These are phyloP conservation scores for Myiothlypis coronata DNA, from an alignment of 2,797 vertebrate species.

Conservation along the genomic window DNA sequence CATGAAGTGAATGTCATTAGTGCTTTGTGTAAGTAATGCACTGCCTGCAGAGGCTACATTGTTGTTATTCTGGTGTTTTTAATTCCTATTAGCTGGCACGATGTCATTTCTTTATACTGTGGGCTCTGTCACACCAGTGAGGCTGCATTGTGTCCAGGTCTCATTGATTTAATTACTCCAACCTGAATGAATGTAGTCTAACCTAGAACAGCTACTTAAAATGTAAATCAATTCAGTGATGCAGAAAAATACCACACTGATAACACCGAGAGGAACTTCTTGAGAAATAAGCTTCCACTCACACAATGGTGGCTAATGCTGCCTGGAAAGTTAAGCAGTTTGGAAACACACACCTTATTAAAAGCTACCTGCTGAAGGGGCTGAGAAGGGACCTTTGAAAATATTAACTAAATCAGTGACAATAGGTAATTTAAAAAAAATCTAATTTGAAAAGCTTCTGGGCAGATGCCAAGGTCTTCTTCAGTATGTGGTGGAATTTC, in stretches of 20 bases:
- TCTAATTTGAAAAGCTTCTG: neutral
- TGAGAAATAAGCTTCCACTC: conserved; percentile 71
- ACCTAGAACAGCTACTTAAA: conserved; percentile 82
- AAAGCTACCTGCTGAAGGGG: neutral
- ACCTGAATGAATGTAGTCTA: conserved; percentile 78
- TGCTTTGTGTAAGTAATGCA: conserved; percentile 57
- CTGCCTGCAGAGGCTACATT: conserved; percentile 16
- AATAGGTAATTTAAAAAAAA: neutral
- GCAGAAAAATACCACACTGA: conserved; percentile 86
- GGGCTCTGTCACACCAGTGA: conserved; percentile 74
- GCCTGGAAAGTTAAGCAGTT: conserved; percentile 23
- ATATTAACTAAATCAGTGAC: conserved; percentile 13
- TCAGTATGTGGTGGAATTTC: neutral
- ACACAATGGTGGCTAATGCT: conserved; percentile 47
- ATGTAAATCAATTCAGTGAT: conserved; percentile 87
- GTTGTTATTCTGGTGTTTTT: conserved; percentile 70
- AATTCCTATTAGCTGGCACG: conserved; percentile 67
- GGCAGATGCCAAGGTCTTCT: neutral
- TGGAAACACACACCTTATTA: conserved; percentile 12
- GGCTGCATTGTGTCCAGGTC: conserved; percentile 77
- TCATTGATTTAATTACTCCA: conserved; percentile 87
- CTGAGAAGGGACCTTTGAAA: neutral
- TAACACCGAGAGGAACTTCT: conserved; percentile 75
- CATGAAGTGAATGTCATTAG: conserved; percentile 32
- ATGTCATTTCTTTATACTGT: conserved; percentile 72